Evolutionary conservation across 2,888 invertebrate species (phyloP).

Genomic region (Acanthosepion esculentum): DNA sequence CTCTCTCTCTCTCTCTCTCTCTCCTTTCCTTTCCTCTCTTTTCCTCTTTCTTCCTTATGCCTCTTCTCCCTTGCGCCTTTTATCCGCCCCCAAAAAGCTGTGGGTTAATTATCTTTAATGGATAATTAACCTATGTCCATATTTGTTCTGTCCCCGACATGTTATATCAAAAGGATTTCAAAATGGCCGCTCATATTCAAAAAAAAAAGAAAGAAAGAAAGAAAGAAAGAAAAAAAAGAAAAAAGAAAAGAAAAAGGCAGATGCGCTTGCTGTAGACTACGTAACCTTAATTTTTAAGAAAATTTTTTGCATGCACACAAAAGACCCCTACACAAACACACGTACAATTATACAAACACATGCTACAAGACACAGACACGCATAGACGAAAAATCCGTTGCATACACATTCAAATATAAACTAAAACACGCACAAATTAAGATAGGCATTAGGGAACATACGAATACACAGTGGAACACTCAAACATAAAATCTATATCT

Average conservation of each 20-base stretch:
- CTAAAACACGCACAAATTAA: too few relatives aligned
- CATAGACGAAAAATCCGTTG: too few relatives aligned
- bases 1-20: too few relatives aligned
- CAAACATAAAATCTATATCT: too few relatives aligned
- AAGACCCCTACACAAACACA: neutral
- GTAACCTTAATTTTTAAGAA: neutral
- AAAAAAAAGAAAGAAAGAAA: neutral
- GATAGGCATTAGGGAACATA: too few relatives aligned
- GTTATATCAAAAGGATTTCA: constrained; percentile 1
- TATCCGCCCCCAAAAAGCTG: neutral
- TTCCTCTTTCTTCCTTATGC: neutral
- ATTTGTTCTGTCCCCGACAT: neutral
- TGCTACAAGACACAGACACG: neutral
- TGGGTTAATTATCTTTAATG: neutral
- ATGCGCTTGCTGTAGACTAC: neutral
- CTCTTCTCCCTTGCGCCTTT: neutral
- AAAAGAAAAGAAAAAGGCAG: neutral
- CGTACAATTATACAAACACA: neutral
- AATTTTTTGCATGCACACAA: neutral
- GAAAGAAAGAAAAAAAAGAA: neutral
- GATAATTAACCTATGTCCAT: constrained; percentile 23
- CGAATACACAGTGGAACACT: too few relatives aligned
- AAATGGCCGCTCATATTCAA: neutral
- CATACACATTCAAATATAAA: too few relatives aligned
- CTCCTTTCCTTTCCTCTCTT: neutral